Evolutionary conservation across 2,888 invertebrate genomes (phyloP), one percentile per base, ranked within the genome.

Genomic region (Baccha elongata): DNA sequence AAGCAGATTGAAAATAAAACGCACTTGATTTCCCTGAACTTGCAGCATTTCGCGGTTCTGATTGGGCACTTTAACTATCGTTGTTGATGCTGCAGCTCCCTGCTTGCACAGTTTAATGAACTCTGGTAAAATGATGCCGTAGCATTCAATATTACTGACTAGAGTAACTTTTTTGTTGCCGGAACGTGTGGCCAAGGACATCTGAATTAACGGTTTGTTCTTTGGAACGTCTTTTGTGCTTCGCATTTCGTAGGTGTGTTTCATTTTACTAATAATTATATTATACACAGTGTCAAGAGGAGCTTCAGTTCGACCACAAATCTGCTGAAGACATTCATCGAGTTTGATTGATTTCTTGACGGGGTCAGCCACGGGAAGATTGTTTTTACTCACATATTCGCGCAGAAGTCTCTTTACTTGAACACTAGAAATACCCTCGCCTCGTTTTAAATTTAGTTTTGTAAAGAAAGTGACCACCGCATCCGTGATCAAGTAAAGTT

Each of bases 141-240:
- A 98, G 74, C 93, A 91, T 88, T 97, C 96, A 87, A 98, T 92
- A 91, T 98, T 98, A 86, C 96, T 96, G 1, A 99, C 94, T 60
- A 98, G 90, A 0, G 98, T 98, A 64, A 96, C 97, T 93, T 97
- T 97, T 89, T 98, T 98, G 89, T 97, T 97, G 19, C 96, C 95
- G 19, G 95, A 94, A 75, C 98, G 91, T n/a, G 94, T 94, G 17
- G 93, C 94, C 5, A 97, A 93, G 13, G 93, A 93, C 91, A 98
- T 94, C 86, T 93, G 93, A 85, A 98, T 94, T 3, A 96, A 94
- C 35, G 95, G 94, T 58, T 97, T 92, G 89, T 94, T 94, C 88
- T 94, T 95, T 85, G 87, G 87, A 17, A 92, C 91, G 40, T 88
- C 89, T 65, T 88, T 90, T 37, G 87, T 87, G 53, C 88, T 89